Base-by-base conservation (phyloP, 2,888 invertebrate species). In the Myathropa florea region DNA sequence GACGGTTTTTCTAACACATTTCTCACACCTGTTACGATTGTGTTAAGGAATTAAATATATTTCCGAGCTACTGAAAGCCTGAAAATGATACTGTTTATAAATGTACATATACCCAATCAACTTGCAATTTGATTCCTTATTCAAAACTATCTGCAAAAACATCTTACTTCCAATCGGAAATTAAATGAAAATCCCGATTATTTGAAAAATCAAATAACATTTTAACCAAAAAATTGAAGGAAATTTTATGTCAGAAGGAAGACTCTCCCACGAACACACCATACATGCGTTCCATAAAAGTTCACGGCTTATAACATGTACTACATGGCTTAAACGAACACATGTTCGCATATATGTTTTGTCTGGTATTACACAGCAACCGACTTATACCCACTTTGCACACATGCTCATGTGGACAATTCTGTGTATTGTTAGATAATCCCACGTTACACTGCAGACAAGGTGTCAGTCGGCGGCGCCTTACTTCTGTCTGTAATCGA, bases 301-400 rank as follows among this genome's bases (percentile, higher is more conserved):
- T 65, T 76, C 57, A 76, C n/a, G 75, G 65, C 39, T 59, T 59
- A 57, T 14, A 12, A 28, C 46, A 59, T 65, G 24, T 59, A 65
- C 23, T 46, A 57, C 55, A 21, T 67, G 23, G 28, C 59, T 76
- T n/a, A 10, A 53, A 63, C 55, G 30, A 63, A 57, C 57, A 57
- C 57, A 57, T 57, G 57, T 57, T 24, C 24, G 18, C 1, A 4
- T 46, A 7, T 18, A 18, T 46, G 46, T 46, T 46, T 46, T 46
- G 46, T 18, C 46, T 18, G 18, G 46, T n/a, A 46, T 46, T 46
- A 46, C 46, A 46, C 18, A 18, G 46, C 18, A 46, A 46, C 46
- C 18, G 9, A 7, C 46, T 18, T 46, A 6, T 39, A n/a, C 39
- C 39, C 39, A 39, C 39, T n/a, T 28, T 14, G 4, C 14, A 26